Conservation (phyloP, 1,140 invertebrate genomes). For the Psilanteris sp. region DNA sequence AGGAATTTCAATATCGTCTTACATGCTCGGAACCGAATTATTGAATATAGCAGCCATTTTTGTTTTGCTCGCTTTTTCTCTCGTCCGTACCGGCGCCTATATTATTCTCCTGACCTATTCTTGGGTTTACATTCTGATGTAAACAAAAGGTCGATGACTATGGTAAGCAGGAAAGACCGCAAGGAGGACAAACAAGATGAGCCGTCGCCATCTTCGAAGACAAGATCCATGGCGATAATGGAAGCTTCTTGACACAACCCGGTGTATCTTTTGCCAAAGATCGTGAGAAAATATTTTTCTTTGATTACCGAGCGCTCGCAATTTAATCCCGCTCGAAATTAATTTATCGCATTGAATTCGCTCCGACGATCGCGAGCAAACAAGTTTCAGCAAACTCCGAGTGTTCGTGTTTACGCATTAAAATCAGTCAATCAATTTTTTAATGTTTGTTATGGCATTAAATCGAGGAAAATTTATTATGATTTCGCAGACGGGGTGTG, state of each 20-base stretch:
- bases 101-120: conserved; percentile 61
- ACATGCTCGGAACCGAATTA: conserved; percentile 28
- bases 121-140: conserved; percentile 48
- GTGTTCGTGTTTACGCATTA: too few species aligned
- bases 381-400: background rate
- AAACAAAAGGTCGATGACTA: conserved; percentile 64
- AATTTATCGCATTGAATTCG: conserved; percentile 26
- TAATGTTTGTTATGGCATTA: too few species aligned
- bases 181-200: conserved; percentile 56
- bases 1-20: conserved; percentile 51
- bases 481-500: too few species aligned
- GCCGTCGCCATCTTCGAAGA: conserved; percentile 44
- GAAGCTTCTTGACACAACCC: conserved; percentile 41
- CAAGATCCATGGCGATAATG: conserved; percentile 49
- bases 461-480: too few species aligned
- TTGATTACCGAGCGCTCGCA: conserved; percentile 32
- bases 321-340: conserved; percentile 37
- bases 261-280: conserved; percentile 46
- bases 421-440: too few species aligned
- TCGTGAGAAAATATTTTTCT: conserved; percentile 62
- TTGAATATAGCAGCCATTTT: conserved; percentile 55
- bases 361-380: conserved; percentile 3
- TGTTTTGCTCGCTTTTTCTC: conserved; percentile 36
- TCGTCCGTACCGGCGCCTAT: conserved; percentile 33
- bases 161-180: conserved; percentile 41